Evolutionary conservation across 2,113 vertebrate species (phyloP).

Genomic region (Diglossa brunneiventris): DNA sequence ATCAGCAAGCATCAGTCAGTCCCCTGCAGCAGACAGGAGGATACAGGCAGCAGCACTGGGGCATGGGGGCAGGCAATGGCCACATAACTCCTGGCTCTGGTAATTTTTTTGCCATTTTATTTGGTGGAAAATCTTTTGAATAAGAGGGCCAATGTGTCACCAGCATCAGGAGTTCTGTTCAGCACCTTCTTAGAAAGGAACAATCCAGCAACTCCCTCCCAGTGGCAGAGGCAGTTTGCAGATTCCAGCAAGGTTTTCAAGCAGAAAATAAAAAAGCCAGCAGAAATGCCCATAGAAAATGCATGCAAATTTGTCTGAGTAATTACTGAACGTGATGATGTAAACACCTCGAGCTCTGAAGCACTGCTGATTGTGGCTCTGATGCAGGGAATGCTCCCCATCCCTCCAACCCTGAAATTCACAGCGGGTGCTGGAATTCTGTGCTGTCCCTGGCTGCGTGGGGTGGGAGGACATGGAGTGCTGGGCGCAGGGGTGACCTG

Average conservation of each 20-base stretch:
- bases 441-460: neutral
- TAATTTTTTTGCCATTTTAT: neutral
- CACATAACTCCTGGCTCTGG: rapidly evolving
- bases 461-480: neutral
- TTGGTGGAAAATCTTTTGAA: neutral
- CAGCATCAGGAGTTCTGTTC: neutral
- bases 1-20: neutral
- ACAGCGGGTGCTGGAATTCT: rapidly evolving
- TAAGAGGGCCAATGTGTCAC: neutral
- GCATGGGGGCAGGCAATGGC: rapidly evolving
- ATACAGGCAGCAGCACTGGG: rapidly evolving
- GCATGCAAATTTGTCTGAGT: constrained; percentile 9
- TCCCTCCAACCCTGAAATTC: neutral
- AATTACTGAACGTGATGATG: constrained; percentile 12
- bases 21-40: neutral
- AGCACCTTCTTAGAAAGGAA: neutral
- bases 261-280: neutral
- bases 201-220: neutral
- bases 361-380: neutral
- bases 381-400: neutral
- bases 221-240: neutral
- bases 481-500: neutral
- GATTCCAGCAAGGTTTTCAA: neutral
- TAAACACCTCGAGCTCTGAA: constrained; percentile 6
- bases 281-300: neutral